A percentile compares a stretch with the other conserved stretches of the same genome.
phyloP scores from a whole-genome alignment of 1,140 invertebrate species.

The Acromyrmex charruanus region DNA sequence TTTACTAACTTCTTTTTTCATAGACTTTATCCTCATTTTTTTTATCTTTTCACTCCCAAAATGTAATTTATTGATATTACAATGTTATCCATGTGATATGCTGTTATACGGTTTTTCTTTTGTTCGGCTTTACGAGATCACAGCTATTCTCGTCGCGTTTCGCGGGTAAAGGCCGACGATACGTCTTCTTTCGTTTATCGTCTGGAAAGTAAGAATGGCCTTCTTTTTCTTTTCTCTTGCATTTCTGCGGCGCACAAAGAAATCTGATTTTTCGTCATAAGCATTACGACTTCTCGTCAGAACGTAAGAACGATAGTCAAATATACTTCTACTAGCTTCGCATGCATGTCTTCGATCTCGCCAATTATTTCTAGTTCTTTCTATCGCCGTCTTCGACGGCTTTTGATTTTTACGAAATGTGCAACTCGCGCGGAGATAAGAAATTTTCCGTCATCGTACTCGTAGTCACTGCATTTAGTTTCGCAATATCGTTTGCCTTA shows the following conservation, averaged over 20 bases:
- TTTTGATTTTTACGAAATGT: constrained; percentile 78
- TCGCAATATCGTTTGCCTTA: constrained; percentile 67
- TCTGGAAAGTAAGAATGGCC: constrained; percentile 16
- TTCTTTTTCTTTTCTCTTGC: background rate
- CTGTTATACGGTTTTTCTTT: background rate
- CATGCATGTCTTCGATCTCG: background rate
- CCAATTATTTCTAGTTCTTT: constrained; percentile 47
- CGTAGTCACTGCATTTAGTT: constrained; percentile 26
- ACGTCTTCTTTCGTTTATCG: constrained; percentile 18
- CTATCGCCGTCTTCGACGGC: constrained; percentile 41
- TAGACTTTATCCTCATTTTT: background rate
- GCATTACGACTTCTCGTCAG: background rate
- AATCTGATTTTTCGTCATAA: constrained; percentile 43
- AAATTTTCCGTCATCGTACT: constrained; percentile 80
- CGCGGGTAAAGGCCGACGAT: constrained; percentile 4
- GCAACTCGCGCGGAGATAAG: constrained; percentile 75
- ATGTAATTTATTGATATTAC: background rate
- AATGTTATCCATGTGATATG: background rate
- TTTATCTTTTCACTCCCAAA: background rate
- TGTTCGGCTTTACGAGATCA: constrained; percentile 1
- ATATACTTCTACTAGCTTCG: background rate
- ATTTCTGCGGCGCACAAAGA: constrained; percentile 12
- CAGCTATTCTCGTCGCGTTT: constrained; percentile 17
- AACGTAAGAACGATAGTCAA: background rate
- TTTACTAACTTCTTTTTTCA: background rate